Percentiles rank a stretch among this genome's conserved stretches.
phyloP scores from a whole-genome alignment of 2,113 vertebrate species.

The Cyprinodon variegatus region DNA sequence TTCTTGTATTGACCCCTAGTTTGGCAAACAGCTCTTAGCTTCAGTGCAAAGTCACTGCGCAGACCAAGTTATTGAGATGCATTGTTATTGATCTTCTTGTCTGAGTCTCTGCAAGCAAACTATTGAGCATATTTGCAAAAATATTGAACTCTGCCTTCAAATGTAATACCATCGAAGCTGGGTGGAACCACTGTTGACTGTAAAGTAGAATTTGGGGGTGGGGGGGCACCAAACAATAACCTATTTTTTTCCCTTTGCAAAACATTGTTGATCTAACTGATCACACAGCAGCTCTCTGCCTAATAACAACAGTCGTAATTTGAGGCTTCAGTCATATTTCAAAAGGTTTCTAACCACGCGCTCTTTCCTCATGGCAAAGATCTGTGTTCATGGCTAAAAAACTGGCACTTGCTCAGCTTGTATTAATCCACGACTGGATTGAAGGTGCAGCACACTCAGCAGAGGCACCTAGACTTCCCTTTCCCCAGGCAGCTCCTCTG shows the following conservation, averaged over 20 bases:
- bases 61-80: not conserved
- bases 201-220: not conserved
- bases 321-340: not conserved
- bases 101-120: slow-evolving; percentile 1
- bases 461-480: no score
- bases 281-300: no score
- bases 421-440: no score
- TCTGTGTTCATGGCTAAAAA: no score
- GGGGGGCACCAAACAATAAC: no score
- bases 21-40: not conserved
- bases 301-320: no score
- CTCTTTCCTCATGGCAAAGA: not conserved
- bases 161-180: not conserved
- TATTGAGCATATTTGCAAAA: not conserved
- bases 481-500: no score
- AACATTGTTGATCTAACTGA: not conserved
- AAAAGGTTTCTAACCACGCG: not conserved
- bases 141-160: not conserved
- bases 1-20: not conserved
- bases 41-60: not conserved
- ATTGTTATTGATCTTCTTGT: not conserved
- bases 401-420: no score
- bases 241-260: not conserved
- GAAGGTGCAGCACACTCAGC: no score
- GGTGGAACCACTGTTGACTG: not conserved